phyloP scores from a whole-genome alignment of 2,113 vertebrate species.

The Vimba vimba region DNA sequence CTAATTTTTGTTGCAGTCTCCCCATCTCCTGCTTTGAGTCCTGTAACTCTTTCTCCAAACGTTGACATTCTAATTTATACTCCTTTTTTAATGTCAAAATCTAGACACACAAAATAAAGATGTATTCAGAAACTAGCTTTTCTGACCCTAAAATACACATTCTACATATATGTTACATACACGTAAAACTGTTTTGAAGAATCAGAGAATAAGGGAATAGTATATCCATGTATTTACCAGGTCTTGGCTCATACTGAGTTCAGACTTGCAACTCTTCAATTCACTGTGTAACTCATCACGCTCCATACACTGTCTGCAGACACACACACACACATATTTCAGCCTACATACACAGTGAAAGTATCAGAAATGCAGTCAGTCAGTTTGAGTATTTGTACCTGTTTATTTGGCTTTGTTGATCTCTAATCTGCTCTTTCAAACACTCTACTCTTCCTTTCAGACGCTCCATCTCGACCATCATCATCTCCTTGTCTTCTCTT shows the following conservation, averaged over 20 bases:
- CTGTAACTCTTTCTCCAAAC: constrained; percentile 61
- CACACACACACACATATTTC: constrained; percentile 37
- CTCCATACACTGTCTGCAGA: constrained; percentile 67
- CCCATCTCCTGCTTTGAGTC: constrained; percentile 59
- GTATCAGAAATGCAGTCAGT: neutral
- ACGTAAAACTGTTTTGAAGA: neutral
- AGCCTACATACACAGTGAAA: neutral
- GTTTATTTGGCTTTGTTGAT: constrained; percentile 64
- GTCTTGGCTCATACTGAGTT: constrained; percentile 59
- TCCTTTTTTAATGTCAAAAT: constrained; percentile 63
- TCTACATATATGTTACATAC: neutral
- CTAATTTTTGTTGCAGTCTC: constrained; percentile 60
- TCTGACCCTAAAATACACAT: neutral
- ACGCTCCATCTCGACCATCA: constrained; percentile 71
- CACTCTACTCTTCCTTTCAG: constrained; percentile 71
- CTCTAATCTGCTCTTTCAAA: constrained; percentile 70
- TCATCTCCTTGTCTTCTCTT: constrained; percentile 57
- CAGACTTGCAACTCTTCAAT: constrained; percentile 62
- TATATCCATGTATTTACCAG: constrained; percentile 26
- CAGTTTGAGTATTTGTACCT: constrained; percentile 62
- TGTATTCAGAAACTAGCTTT: neutral
- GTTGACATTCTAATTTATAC: constrained; percentile 63
- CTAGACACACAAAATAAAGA: constrained; percentile 49
- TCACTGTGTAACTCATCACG: constrained; percentile 65
- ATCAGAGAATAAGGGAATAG: neutral